A percentile compares a stretch with the other conserved stretches of the same genome.
These are phyloP conservation scores for Rhimphoctona megacephalus DNA, from an alignment of 2,888 invertebrate species.

Conservation along the genomic window DNA sequence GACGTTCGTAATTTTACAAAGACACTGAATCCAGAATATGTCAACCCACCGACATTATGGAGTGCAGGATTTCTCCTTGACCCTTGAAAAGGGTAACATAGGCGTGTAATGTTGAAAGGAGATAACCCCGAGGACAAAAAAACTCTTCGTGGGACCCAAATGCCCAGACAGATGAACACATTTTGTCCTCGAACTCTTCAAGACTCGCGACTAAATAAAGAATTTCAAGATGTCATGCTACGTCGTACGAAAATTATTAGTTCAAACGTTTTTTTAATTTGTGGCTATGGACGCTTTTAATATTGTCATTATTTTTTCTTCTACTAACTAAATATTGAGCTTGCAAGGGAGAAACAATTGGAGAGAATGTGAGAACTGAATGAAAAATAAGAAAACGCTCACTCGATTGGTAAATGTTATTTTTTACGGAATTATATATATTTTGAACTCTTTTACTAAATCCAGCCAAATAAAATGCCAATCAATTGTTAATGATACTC, in stretches of 20 bases:
- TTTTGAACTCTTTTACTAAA: too few relatives aligned
- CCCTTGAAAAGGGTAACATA: conserved; percentile 37
- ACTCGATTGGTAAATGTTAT: not conserved
- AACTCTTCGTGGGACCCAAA: not conserved
- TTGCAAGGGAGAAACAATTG: not conserved
- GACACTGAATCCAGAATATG: conserved; percentile 14
- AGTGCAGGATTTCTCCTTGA: conserved; percentile 55
- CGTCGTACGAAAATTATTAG: conserved; percentile 51
- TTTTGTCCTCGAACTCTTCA: conserved; percentile 28
- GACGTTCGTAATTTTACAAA: conserved; percentile 36
- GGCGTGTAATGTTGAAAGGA: conserved; percentile 49
- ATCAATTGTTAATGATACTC: too few relatives aligned
- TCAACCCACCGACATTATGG: conserved; percentile 9
- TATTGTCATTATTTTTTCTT: not conserved
- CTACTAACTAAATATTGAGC: not conserved
- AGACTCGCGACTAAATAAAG: not conserved
- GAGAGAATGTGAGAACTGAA: not conserved
- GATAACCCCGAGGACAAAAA: conserved; percentile 27
- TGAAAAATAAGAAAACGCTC: not conserved
- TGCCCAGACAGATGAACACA: conserved; percentile 13
- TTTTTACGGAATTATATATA: too few relatives aligned
- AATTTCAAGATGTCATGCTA: not conserved
- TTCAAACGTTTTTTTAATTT: not conserved
- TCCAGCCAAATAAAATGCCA: too few relatives aligned
- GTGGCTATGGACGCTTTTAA: not conserved